phyloP scores from a whole-genome alignment of 2,113 vertebrate species.

The Melozone crissalis region DNA sequence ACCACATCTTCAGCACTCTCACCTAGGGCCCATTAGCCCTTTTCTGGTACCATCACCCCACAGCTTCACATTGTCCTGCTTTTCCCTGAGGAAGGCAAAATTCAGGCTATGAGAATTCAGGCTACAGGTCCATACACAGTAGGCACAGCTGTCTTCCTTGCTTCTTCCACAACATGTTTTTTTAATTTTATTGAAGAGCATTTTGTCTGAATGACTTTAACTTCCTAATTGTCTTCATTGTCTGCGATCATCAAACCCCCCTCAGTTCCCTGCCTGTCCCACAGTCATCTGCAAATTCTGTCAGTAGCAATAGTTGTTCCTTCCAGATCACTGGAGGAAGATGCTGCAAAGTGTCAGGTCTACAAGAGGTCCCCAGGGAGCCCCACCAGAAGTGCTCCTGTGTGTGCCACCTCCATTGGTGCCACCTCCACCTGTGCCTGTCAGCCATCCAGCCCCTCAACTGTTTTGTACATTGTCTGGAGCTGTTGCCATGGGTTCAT shows the following conservation, averaged over 20 bases:
- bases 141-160: neutral
- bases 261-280: neutral
- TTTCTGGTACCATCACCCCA: neutral
- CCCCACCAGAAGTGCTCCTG: neutral
- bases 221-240: neutral
- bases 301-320: neutral
- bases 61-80: neutral
- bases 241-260: neutral
- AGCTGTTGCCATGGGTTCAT: neutral
- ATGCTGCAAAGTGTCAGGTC: neutral
- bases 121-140: neutral
- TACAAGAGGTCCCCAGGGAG: neutral
- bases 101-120: neutral
- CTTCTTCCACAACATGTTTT: accelerated
- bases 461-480: too few relatives aligned
- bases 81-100: neutral
- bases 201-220: neutral
- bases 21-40: neutral
- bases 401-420: neutral
- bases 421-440: neutral
- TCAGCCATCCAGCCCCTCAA: neutral
- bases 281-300: neutral
- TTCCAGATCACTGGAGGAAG: neutral
- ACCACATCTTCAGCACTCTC: neutral
- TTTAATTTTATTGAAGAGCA: neutral